Percentiles rank a stretch among this genome's conserved stretches.
Evolutionary conservation across 2,797 vertebrate species (phyloP).

Genomic region (Acipenser oxyrinchus): DNA sequence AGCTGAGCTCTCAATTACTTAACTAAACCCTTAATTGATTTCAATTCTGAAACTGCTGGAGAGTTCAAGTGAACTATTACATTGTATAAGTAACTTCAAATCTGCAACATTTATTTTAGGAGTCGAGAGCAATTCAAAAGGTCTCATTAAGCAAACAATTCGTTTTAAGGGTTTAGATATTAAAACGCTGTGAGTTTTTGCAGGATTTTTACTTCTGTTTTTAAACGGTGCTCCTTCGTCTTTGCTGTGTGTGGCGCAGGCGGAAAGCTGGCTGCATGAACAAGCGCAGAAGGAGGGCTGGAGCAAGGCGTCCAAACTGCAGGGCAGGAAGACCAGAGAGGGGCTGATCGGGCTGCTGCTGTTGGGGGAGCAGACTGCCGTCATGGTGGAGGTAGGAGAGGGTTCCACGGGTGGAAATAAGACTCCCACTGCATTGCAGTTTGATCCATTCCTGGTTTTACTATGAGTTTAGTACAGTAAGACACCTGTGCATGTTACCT

Average conservation of each 20-base stretch:
- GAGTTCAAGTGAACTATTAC: not conserved
- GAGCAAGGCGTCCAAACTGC: conserved; percentile 75
- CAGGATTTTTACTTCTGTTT: not conserved
- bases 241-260: conserved; percentile 45
- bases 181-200: not conserved
- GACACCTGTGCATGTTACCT: too few relatives aligned
- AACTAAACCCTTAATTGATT: not conserved
- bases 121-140: not conserved
- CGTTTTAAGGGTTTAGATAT: not conserved
- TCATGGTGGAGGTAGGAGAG: conserved; percentile 75
- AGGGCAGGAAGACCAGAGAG: conserved; percentile 69
- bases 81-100: not conserved
- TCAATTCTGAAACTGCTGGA: not conserved
- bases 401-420: too few relatives aligned
- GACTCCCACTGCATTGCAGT: too few relatives aligned
- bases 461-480: too few relatives aligned
- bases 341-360: conserved; percentile 73
- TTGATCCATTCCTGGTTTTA: too few relatives aligned
- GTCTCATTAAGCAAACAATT: not conserved
- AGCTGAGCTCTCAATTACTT: not conserved
- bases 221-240: not conserved
- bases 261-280: conserved; percentile 78
- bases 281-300: conserved; percentile 84
- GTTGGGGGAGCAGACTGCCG: conserved; percentile 54
- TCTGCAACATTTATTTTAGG: not conserved